These are phyloP conservation scores for Mycalesis mineus DNA, from an alignment of 2,888 invertebrate genomes.

Conservation along the genomic window DNA sequence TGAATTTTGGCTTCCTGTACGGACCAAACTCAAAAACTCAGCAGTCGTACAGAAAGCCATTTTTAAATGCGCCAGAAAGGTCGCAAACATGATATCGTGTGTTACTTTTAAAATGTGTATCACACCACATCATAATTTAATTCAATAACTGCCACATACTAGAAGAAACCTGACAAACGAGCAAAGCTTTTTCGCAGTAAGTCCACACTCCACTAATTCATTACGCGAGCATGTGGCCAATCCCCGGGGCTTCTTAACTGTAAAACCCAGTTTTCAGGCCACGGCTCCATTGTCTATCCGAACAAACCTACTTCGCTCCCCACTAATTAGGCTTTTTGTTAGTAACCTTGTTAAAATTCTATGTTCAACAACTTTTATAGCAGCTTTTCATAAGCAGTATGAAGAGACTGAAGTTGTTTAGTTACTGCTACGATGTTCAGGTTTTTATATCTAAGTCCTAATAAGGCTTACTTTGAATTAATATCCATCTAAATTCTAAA, in stretches of 20 bases:
- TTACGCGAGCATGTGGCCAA: conserved; percentile 19
- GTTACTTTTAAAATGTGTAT: neutral
- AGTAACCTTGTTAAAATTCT: conserved; percentile 32
- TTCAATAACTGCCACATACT: neutral
- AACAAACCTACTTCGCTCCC: conserved; percentile 25
- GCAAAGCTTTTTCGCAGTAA: conserved; percentile 18
- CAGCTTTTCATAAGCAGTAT: conserved; percentile 10
- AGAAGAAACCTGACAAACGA: conserved; percentile 17
- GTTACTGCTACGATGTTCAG: neutral
- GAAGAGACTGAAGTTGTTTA: neutral
- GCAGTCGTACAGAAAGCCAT: no score
- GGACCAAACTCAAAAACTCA: no score
- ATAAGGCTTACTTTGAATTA: neutral
- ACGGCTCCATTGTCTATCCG: conserved; percentile 25
- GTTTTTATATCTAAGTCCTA: neutral
- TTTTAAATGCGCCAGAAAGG: no score
- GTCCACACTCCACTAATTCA: conserved; percentile 16
- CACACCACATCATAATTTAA: neutral
- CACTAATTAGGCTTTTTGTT: conserved; percentile 33
- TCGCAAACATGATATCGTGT: no score
- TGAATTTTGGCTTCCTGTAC: no score
- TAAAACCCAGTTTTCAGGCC: conserved; percentile 27
- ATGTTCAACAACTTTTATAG: conserved; percentile 23
- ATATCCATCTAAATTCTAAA: neutral
- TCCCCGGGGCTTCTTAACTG: conserved; percentile 26